Evolutionary conservation across 2,888 invertebrate species (phyloP).

Genomic region (Drosophila colorata): DNA sequence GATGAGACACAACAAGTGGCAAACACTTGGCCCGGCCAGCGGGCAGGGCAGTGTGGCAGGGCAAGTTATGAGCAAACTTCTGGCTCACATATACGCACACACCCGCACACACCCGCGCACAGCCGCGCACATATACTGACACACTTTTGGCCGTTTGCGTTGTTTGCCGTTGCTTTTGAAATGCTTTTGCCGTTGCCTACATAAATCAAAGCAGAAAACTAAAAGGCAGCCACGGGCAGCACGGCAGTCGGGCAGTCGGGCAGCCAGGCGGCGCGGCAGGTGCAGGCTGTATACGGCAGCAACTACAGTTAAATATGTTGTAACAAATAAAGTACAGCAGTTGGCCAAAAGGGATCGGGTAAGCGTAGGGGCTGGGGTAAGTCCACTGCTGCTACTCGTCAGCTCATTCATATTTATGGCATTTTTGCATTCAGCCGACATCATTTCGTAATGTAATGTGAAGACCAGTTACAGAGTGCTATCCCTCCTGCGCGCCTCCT

Average conservation of each 20-base stretch:
- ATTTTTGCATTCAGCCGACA: slow-evolving; percentile 79
- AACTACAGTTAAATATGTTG: slow-evolving; percentile 80
- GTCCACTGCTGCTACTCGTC: slow-evolving; percentile 65
- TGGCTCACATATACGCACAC: slow-evolving; percentile 7
- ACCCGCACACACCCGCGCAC: slow-evolving; percentile 5
- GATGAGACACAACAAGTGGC: slow-evolving; percentile 83
- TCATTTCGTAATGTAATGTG: slow-evolving; percentile 78
- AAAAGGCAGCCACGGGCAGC: slow-evolving; percentile 66
- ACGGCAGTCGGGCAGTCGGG: slow-evolving; percentile 28
- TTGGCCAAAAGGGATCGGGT: slow-evolving; percentile 60
- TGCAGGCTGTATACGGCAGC: slow-evolving; percentile 40
- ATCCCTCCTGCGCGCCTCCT: background rate
- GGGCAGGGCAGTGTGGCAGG: slow-evolving; percentile 33
- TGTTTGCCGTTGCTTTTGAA: slow-evolving; percentile 70
- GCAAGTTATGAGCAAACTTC: slow-evolving; percentile 77
- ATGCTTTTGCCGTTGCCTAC: slow-evolving; percentile 62
- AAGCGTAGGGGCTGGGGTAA: slow-evolving; percentile 13
- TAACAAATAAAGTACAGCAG: slow-evolving; percentile 79
- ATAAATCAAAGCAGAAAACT: slow-evolving; percentile 67
- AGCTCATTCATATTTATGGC: slow-evolving; percentile 81
- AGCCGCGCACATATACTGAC: slow-evolving; percentile 45
- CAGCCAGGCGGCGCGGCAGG: slow-evolving; percentile 30
- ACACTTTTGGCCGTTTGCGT: slow-evolving; percentile 54
- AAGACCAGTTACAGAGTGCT: slow-evolving; percentile 64
- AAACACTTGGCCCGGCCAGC: slow-evolving; percentile 51